Conservation (phyloP, 2,113 vertebrate species). For the Hypomesus transpacificus region DNA sequence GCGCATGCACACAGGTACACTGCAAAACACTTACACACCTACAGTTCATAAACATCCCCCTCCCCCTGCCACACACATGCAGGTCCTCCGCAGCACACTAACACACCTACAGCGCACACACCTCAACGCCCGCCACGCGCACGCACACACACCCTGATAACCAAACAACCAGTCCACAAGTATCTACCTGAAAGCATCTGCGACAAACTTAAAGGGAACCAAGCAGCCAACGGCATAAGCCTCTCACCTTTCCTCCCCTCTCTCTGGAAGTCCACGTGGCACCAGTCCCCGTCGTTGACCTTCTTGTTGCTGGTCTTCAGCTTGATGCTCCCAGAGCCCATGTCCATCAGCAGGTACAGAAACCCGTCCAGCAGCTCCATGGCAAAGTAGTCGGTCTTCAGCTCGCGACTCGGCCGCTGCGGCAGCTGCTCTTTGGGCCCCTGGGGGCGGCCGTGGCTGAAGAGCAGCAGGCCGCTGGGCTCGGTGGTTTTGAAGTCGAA, state of each 20-base stretch:
- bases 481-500: slow-evolving; percentile 92
- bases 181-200: not conserved
- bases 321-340: slow-evolving; percentile 89
- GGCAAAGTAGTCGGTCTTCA: slow-evolving; percentile 84
- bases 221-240: not conserved
- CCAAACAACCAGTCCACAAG: not conserved
- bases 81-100: too few species aligned
- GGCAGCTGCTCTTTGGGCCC: slow-evolving; percentile 71
- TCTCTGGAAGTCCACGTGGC: slow-evolving; percentile 91
- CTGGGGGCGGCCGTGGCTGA: slow-evolving; percentile 80
- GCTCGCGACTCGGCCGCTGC: slow-evolving; percentile 69
- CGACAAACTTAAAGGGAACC: too few species aligned
- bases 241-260: slow-evolving; percentile 86
- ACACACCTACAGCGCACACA: not conserved
- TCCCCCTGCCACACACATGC: too few species aligned
- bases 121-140: not conserved
- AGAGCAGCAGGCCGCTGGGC: slow-evolving; percentile 85
- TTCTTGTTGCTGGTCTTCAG: slow-evolving; percentile 88
- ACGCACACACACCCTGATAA: not conserved
- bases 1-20: not conserved
- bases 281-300: slow-evolving; percentile 93
- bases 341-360: slow-evolving; percentile 88
- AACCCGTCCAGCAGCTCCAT: slow-evolving; percentile 90
- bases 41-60: not conserved
- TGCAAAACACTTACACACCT: slow-evolving; percentile 8